These are phyloP conservation scores for Vipera ursinii DNA, from an alignment of 2,797 vertebrate genomes.

Conservation along the genomic window DNA sequence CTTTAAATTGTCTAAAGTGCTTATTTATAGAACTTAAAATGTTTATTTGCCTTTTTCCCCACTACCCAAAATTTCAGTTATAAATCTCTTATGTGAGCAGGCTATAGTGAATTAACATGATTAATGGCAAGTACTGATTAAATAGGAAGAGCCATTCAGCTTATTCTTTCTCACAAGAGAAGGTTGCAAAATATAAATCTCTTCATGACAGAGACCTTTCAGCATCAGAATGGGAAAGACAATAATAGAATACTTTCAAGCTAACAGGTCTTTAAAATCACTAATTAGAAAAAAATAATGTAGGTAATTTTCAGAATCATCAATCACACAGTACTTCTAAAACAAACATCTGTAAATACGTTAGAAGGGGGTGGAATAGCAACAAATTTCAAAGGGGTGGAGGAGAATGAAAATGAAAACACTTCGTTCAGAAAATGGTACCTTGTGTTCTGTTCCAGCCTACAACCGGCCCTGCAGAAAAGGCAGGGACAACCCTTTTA, in stretches of 20 bases:
- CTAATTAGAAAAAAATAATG: background rate
- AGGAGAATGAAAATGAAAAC: background rate
- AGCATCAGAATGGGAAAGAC: background rate
- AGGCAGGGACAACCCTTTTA: no score
- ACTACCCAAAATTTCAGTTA: background rate
- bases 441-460: no score
- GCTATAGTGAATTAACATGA: background rate
- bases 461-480: no score
- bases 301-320: background rate
- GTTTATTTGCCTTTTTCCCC: background rate
- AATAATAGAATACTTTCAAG: background rate
- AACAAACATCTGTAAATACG: background rate
- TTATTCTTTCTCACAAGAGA: background rate
- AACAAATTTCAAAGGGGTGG: background rate
- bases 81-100: background rate
- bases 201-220: background rate
- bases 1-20: background rate
- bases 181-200: background rate
- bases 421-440: background rate
- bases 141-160: background rate
- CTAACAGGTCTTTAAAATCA: background rate
- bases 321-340: background rate
- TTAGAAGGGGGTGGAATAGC: background rate
- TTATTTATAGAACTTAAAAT: background rate
- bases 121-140: background rate